These are phyloP conservation scores for Boloria euphrosyne DNA, from an alignment of 2,888 invertebrate genomes.

Conservation along the genomic window DNA sequence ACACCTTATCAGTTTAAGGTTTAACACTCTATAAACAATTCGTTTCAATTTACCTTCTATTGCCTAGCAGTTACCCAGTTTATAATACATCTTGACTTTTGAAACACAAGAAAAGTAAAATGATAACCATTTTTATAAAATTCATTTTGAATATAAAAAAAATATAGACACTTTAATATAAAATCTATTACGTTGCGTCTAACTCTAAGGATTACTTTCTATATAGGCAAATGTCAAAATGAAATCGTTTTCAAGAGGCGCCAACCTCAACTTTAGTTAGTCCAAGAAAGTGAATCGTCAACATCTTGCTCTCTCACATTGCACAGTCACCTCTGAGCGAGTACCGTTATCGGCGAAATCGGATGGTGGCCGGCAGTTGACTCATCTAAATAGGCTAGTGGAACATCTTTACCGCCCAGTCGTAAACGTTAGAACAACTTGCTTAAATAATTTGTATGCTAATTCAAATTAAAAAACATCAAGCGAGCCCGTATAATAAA, in stretches of 20 bases:
- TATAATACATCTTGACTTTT: too few relatives aligned
- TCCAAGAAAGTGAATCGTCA: conserved; percentile 69
- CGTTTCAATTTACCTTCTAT: too few relatives aligned
- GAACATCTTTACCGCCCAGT: conserved; percentile 47
- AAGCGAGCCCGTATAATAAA: conserved; percentile 1
- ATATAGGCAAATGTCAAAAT: conserved; percentile 12
- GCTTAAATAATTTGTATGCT: conserved; percentile 23
- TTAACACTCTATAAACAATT: too few relatives aligned
- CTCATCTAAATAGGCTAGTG: conserved; percentile 69
- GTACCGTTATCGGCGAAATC: conserved; percentile 77
- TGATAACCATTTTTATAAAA: too few relatives aligned
- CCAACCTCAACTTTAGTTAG: conserved; percentile 10
- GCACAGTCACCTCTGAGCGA: conserved; percentile 39
- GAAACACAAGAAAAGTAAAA: too few relatives aligned
- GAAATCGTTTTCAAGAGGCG: conserved; percentile 4
- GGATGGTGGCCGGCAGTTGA: conserved; percentile 54
- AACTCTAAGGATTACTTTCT: not conserved
- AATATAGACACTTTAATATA: too few relatives aligned
- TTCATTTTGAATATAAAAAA: too few relatives aligned
- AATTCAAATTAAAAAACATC: conserved; percentile 10
- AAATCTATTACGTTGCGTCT: too few relatives aligned
- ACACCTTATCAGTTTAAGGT: too few relatives aligned
- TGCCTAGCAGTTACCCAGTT: too few relatives aligned
- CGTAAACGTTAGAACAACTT: conserved; percentile 16
- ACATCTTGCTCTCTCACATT: conserved; percentile 45